phyloP scores from a whole-genome alignment of 1,140 invertebrate species.

The Mamestra configurata region DNA sequence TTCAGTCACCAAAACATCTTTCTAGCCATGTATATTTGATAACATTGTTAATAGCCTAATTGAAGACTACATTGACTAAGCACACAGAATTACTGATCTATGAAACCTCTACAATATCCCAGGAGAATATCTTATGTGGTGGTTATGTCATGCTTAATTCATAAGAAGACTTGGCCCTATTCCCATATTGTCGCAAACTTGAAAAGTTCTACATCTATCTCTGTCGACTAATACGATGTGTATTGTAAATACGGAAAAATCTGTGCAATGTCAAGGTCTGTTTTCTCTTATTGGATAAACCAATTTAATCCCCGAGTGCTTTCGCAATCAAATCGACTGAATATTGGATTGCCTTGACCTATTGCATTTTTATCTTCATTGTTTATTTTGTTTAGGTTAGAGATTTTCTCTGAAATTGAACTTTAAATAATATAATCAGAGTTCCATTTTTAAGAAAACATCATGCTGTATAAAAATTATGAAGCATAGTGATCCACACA shows the following conservation, averaged over 20 bases:
- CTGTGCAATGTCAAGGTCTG: constrained; percentile 18
- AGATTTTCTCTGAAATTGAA: not conserved
- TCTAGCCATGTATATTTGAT: too few relatives aligned
- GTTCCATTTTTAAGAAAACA: not conserved
- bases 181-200: not conserved
- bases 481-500: constrained; percentile 13
- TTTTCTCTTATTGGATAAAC: constrained; percentile 45
- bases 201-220: constrained; percentile 49
- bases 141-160: not conserved
- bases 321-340: not conserved
- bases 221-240: constrained; percentile 3
- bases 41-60: too few relatives aligned
- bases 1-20: too few relatives aligned
- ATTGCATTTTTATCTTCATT: not conserved
- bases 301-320: constrained; percentile 10
- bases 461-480: constrained; percentile 52
- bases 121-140: too few relatives aligned
- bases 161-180: not conserved
- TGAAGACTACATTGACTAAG: too few relatives aligned
- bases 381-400: not conserved
- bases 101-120: too few relatives aligned
- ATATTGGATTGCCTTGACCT: constrained; percentile 38
- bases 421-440: not conserved
- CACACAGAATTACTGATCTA: too few relatives aligned
- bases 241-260: constrained; percentile 19